Evolutionary conservation across 2,113 vertebrate genomes (phyloP).

Genomic region (Ptilorrhoa leucosticta): DNA sequence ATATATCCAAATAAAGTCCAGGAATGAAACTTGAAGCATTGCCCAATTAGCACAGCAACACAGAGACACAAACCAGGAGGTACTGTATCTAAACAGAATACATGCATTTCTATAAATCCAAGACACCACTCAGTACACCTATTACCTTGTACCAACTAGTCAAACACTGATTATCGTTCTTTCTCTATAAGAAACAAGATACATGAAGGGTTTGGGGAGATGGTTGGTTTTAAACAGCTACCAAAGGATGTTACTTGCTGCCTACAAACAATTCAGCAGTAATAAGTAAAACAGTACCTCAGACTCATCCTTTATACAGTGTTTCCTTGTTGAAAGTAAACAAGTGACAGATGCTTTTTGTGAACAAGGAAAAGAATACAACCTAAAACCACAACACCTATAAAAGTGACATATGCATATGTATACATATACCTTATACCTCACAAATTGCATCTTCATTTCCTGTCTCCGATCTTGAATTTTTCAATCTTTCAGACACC

Average conservation of each 20-base stretch:
- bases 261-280: neutral
- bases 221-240: neutral
- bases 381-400: neutral
- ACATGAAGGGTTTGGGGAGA: neutral
- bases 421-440: neutral
- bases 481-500: neutral
- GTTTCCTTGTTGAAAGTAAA: neutral
- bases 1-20: neutral
- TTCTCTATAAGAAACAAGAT: neutral
- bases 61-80: neutral
- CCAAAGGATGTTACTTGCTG: neutral
- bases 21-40: neutral
- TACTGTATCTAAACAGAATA: neutral
- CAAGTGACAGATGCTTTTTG: neutral
- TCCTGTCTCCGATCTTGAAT: neutral
- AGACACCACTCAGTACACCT: neutral
- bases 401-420: neutral
- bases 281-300: neutral
- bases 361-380: neutral
- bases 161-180: neutral
- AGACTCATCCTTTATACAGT: neutral
- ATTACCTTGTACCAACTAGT: neutral
- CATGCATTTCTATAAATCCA: neutral
- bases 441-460: neutral
- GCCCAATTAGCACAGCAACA: neutral